Evolutionary conservation across 2,113 vertebrate species (phyloP), one percentile per base, ranked within the genome.

Genomic region (Tyto alba): DNA sequence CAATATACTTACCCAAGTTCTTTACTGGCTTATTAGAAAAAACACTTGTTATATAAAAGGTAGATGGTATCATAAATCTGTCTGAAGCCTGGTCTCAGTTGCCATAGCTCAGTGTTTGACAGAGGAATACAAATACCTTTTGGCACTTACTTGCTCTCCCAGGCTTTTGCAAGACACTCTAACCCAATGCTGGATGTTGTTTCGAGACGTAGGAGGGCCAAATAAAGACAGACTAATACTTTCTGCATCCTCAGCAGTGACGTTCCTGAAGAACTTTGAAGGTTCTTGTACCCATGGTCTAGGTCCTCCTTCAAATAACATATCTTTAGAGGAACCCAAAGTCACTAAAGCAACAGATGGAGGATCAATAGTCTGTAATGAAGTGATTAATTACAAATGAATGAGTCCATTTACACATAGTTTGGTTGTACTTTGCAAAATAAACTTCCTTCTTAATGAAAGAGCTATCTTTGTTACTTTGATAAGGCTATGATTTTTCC

Each of bases 211-310:
- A 11, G 98, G 97, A 55, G 95, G 92, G 14, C 96, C 98, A 26
- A 97, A 95, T 21, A 98, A 96, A 34, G 96, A 96, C 13, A 99
- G 94, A 30, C 43, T 92, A 43, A 99, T 76, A 7, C 98, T 98
- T 57, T 83, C 96, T 13, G 93, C 62, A 68, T 99, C 98, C 93
- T 99, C 99, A 2, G 98, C 95, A 2, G 97, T 98, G 55, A 99
- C 19, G 11, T 98, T 98, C 89, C 98, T 98, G 97, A 99, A 99
- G 98, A 99, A 99, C 91, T 98, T 99, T 4, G 99, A 99, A 16
- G 99, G 99, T 85, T 99, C 99, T 15, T 99, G 98, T 36, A 99
- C 98, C 99, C 99, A 99, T 1, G 99, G 99, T 38, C 97, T 97
- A 0, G 99, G 99, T 30, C 99, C 99, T 13, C 99, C 99, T 89